Conservation (phyloP, 2,888 invertebrate species). For the Polymixis flavicincta region DNA sequence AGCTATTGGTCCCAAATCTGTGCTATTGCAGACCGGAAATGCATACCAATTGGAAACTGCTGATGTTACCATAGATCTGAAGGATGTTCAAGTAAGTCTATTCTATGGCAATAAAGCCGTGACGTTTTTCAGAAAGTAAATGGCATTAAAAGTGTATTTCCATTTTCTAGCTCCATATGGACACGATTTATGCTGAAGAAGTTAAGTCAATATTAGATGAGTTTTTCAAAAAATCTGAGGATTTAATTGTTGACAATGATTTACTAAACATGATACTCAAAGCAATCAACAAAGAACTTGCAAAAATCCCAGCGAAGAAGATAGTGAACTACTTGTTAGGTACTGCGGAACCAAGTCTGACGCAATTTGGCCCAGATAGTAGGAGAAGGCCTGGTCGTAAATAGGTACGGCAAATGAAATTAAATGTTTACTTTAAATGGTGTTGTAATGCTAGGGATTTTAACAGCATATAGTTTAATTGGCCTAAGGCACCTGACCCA, state of each 20-base stretch:
- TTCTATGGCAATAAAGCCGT: neutral
- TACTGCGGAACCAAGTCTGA: constrained; percentile 1
- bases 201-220: constrained; percentile 16
- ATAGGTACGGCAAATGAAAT: constrained; percentile 1
- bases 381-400: neutral
- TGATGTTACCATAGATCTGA: neutral
- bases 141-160: too few relatives aligned
- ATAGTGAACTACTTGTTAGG: constrained; percentile 26
- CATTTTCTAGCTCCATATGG: constrained; percentile 30
- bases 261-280: constrained; percentile 14
- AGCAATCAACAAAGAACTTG: constrained; percentile 25
- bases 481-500: too few relatives aligned
- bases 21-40: neutral
- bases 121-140: neutral
- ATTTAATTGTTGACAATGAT: constrained; percentile 31
- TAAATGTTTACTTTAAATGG: neutral
- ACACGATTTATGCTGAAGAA: constrained; percentile 14
- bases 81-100: constrained; percentile 16
- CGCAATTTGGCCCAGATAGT: neutral
- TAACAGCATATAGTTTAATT: neutral
- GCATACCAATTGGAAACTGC: constrained; percentile 23
- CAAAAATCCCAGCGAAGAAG: constrained; percentile 23
- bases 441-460: neutral
- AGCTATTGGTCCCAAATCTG: constrained; percentile 13
- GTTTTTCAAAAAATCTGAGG: constrained; percentile 11